Percentiles rank a stretch among this genome's conserved stretches.
These are phyloP conservation scores for Centropus unirufus DNA, from an alignment of 2,113 vertebrate species.

Conservation along the genomic window DNA sequence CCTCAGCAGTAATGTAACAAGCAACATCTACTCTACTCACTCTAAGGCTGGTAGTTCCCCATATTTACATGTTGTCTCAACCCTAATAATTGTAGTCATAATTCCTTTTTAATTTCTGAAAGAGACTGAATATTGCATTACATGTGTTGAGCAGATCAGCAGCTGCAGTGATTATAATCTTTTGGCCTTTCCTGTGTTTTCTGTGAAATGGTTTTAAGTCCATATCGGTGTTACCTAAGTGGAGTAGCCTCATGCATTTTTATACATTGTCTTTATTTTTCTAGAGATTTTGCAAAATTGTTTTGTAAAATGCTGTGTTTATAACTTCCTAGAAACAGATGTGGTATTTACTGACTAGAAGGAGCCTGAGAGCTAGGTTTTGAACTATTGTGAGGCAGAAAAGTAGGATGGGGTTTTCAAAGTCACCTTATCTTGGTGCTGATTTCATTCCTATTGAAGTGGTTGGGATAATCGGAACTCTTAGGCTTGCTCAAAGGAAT, in stretches of 20 bases:
- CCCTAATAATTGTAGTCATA: conserved; percentile 8
- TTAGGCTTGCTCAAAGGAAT: not conserved
- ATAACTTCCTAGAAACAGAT: not conserved
- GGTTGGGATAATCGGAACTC: not conserved
- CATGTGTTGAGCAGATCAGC: not conserved
- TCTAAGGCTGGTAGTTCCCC: not conserved
- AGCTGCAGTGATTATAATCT: not conserved
- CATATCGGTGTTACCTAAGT: not conserved
- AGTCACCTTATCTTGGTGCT: not conserved
- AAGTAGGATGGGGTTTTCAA: not conserved
- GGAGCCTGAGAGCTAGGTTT: not conserved
- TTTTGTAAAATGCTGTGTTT: conserved; percentile 19
- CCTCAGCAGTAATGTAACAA: not conserved
- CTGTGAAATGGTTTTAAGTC: not conserved
- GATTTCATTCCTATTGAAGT: not conserved
- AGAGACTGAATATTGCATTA: conserved; percentile 15
- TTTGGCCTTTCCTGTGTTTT: not conserved
- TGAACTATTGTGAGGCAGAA: not conserved
- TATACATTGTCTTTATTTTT: not conserved
- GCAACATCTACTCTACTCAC: not conserved
- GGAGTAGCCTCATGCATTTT: not conserved
- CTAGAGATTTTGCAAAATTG: not conserved
- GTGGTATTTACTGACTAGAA: not conserved
- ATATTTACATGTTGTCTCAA: not conserved
- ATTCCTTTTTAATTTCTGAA: not conserved